Evolutionary conservation across 2,797 vertebrate genomes (phyloP).

Genomic region (Hippocampus kuda): DNA sequence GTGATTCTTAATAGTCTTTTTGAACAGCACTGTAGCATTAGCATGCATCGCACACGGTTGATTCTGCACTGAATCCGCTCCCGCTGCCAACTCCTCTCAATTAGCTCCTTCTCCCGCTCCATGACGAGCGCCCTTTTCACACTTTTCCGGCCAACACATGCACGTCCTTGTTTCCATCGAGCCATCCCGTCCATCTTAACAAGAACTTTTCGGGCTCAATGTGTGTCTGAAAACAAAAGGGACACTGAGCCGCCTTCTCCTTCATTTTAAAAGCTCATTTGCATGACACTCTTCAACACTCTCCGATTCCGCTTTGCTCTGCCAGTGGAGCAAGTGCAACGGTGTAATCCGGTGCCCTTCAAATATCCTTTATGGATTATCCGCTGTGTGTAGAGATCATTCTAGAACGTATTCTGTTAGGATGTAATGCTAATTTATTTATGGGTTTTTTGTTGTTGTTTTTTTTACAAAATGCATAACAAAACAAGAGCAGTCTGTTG

Average conservation of each 20-base stretch:
- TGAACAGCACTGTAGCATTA: constrained; percentile 55
- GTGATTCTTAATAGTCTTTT: constrained; percentile 17
- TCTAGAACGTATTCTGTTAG: neutral
- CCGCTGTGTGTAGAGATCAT: neutral
- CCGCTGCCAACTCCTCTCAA: constrained; percentile 45
- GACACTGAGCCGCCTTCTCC: constrained; percentile 43
- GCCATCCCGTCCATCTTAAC: constrained; percentile 57
- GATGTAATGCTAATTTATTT: neutral
- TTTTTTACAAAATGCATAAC: neutral
- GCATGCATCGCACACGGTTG: constrained; percentile 18
- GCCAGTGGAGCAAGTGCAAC: constrained; percentile 24
- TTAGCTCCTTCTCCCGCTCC: constrained; percentile 58
- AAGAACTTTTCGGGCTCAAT: constrained; percentile 44
- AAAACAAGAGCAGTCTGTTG: too few species aligned
- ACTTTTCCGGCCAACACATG: constrained; percentile 49
- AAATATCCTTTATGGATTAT: constrained; percentile 2
- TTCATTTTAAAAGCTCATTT: constrained; percentile 53
- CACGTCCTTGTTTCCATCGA: constrained; percentile 50
- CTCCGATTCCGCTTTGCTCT: constrained; percentile 30
- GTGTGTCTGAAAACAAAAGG: constrained; percentile 59
- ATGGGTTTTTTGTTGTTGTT: neutral
- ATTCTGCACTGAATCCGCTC: constrained; percentile 16
- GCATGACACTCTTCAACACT: constrained; percentile 53
- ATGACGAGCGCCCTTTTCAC: constrained; percentile 14
- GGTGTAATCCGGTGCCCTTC: constrained; percentile 14